Evolutionary conservation across 2,113 vertebrate species (phyloP).

Genomic region (Xiphorhynchus elegans): DNA sequence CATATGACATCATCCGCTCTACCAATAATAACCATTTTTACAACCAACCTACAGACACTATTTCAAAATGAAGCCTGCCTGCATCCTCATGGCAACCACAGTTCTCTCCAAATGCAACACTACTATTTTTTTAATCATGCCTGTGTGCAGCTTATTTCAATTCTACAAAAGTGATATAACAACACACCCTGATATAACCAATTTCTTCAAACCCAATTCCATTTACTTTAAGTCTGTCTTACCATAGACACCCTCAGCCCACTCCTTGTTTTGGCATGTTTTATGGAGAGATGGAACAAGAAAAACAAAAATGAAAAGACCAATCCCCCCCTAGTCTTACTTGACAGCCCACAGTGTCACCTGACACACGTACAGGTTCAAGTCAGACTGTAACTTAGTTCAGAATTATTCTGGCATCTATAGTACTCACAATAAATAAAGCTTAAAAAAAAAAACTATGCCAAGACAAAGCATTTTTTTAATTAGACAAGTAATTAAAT

Average conservation of each 20-base stretch:
- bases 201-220: background rate
- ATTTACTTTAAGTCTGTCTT: background rate
- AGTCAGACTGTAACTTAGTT: background rate
- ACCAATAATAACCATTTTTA: background rate
- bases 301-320: background rate
- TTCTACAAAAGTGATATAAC: background rate
- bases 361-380: background rate
- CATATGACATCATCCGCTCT: background rate
- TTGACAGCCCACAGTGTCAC: background rate
- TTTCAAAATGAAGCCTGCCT: slow-evolving; percentile 10
- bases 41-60: background rate
- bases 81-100: slow-evolving; percentile 4
- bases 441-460: background rate
- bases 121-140: background rate
- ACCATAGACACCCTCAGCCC: background rate
- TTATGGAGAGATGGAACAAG: background rate
- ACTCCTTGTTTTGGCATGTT: background rate
- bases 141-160: background rate
- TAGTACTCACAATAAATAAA: background rate
- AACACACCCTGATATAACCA: background rate
- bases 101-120: background rate
- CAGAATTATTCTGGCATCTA: background rate
- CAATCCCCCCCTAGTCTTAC: background rate
- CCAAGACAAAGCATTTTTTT: background rate
- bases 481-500: background rate